Conservation (phyloP, 2,888 invertebrate genomes). For the Callinectes sapidus region DNA sequence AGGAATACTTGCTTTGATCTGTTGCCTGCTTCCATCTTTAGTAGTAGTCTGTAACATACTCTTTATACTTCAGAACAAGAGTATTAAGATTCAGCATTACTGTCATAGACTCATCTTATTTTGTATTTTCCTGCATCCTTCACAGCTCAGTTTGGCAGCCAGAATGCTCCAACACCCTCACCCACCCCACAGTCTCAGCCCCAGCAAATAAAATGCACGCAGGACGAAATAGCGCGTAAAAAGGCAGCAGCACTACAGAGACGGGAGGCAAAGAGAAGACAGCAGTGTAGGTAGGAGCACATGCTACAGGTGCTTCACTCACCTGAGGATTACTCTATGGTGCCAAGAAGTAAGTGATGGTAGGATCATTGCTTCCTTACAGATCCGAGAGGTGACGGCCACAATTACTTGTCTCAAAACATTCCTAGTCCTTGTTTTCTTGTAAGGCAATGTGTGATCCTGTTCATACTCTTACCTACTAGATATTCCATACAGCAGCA, state of each 20-base stretch:
- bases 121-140: neutral
- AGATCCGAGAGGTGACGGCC: neutral
- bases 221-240: conserved; percentile 55
- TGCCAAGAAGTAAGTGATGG: neutral
- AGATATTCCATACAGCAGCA: neutral
- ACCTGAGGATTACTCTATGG: neutral
- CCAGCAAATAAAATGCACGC: conserved; percentile 40
- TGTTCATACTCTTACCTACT: neutral
- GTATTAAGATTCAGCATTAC: neutral
- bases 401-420: neutral
- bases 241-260: conserved; percentile 49
- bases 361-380: neutral
- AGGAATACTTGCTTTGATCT: neutral
- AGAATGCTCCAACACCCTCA: neutral
- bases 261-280: conserved; percentile 43
- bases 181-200: conserved; percentile 42
- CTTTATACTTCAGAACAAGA: no score
- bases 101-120: neutral
- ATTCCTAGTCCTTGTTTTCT: neutral
- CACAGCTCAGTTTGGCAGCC: conserved; percentile 56
- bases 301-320: neutral
- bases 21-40: neutral
- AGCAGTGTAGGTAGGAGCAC: conserved; percentile 6
- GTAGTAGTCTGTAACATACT: neutral
- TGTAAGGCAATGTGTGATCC: neutral